Base-by-base conservation (phyloP, 2,888 invertebrate genomes). In the Miltochrista miniata region DNA sequence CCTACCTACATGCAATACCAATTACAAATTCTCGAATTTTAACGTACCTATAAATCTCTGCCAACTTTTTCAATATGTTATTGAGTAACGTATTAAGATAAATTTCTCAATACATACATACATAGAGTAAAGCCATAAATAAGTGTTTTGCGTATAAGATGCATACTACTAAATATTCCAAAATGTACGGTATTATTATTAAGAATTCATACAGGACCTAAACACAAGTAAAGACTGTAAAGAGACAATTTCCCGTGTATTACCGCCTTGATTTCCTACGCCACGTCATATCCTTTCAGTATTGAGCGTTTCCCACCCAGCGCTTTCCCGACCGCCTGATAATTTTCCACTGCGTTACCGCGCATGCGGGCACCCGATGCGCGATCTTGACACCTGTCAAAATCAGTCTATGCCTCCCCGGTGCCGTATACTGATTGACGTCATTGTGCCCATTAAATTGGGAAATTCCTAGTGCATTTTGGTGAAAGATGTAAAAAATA, bases 341-440 rank as follows among this genome's bases (percentile, higher is more conserved):
- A 73, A 72, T 66, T 72, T 71, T 74, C 71, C 71, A 70, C 49
- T 52, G 51, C 41, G 30, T 41, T 31, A 42, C 10, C 24, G 64
- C 87, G 87, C 88, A 81, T 80, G 89, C 83, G 76, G 58, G 56
- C 13, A 14, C 1, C 10, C 44, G 49, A 40, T 59, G 55, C 83
- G 71, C 83, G 84, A 83, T 85, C 79, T 34, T 83, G 82, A 83
- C 87, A 83, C 64, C 79, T 87, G 90, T 87, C 88, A 88, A 78
- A 84, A 68, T 68, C 79, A 75, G 65, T 69, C 77, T 74, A 70
- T 68, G 70, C 65, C 63, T 59, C 61, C 68, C 68, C 60, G 59
- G 67, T 68, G 64, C 58, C 61, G 66, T 64, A 68, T 55, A 57
- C 68, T 61, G 61, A 70, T 69, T 78, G 85, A 86, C 86, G 86